A percentile compares a stretch with the other conserved stretches of the same genome.
Conservation (phyloP, 2,113 vertebrate genomes). For the Pseudonaja textilis region DNA sequence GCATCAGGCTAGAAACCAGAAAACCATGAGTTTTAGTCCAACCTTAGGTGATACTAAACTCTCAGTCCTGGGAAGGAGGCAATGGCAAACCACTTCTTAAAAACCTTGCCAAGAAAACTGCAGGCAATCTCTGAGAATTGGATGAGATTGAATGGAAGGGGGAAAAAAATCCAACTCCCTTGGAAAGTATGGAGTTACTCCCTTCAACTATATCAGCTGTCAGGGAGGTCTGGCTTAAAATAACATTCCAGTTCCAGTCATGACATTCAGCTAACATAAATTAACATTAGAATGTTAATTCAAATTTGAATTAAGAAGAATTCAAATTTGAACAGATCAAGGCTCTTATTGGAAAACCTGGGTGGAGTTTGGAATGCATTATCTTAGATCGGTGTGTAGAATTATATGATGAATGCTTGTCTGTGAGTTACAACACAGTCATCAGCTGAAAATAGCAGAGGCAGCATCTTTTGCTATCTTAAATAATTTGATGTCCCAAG, state of each 20-base stretch:
- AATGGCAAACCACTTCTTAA: background rate
- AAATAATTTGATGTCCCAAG: background rate
- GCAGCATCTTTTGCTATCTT: background rate
- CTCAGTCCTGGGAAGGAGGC: background rate
- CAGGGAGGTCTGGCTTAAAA: background rate
- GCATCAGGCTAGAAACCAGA: background rate
- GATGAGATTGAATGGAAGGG: background rate
- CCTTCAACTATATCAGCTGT: background rate
- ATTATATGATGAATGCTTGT: background rate
- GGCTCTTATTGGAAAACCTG: background rate
- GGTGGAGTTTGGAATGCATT: background rate
- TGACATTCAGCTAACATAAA: background rate
- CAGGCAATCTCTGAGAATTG: background rate
- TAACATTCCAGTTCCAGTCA: background rate
- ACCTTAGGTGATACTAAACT: background rate
- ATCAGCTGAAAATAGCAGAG: background rate
- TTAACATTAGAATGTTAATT: background rate
- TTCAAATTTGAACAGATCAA: background rate
- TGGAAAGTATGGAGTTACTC: background rate
- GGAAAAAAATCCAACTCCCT: background rate
- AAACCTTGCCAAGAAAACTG: background rate
- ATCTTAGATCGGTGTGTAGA: background rate
- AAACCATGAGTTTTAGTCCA: background rate
- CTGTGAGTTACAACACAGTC: background rate
- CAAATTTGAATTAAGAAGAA: no score